phyloP scores from a whole-genome alignment of 2,113 vertebrate species.

The Hippotragus niger region DNA sequence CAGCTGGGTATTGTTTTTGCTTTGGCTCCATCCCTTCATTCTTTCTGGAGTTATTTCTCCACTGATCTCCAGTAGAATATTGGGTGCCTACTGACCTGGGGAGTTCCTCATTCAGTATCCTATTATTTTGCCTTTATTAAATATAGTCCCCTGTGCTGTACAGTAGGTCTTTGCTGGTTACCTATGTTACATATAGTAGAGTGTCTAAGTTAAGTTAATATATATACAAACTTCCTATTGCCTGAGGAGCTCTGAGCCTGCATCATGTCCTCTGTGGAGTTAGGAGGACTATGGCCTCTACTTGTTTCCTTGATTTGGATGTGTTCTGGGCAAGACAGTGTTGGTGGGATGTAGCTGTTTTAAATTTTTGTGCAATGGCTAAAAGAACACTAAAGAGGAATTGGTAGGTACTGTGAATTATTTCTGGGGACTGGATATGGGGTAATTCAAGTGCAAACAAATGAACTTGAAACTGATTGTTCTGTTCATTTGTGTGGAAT shows the following conservation, averaged over 20 bases:
- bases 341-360: not conserved
- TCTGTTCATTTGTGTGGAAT: not conserved
- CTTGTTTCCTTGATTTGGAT: not conserved
- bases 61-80: no score
- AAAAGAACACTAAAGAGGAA: not conserved
- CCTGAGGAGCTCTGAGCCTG: not conserved
- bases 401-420: not conserved
- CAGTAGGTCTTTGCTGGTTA: not conserved
- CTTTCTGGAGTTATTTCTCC: no score
- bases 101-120: no score
- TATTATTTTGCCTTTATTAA: not conserved
- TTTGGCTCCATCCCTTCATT: no score
- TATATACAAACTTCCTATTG: not conserved
- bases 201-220: not conserved
- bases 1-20: no score
- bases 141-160: not conserved
- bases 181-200: not conserved
- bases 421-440: not conserved
- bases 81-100: no score
- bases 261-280: not conserved
- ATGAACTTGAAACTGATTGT: not conserved
- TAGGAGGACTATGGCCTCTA: not conserved
- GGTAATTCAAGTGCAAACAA: not conserved
- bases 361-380: not conserved
- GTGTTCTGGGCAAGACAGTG: not conserved